phyloP scores from a whole-genome alignment of 92 coral and sea anemone species.

The Siderastrea radians region DNA sequence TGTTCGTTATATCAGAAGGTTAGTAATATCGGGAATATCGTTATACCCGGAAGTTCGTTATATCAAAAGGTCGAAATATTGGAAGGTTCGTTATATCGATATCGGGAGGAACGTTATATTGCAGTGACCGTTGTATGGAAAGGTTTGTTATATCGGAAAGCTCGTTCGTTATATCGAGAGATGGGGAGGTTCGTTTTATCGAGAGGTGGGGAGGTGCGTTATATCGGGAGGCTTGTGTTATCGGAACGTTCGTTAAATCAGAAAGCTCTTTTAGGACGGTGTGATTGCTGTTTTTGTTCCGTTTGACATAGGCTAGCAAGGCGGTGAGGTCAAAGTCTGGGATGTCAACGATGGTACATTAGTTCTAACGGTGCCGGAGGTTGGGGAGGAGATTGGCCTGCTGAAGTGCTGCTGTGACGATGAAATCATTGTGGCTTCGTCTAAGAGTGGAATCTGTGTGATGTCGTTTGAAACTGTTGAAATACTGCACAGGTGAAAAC shows the following conservation, averaged over 20 bases:
- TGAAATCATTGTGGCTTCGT: constrained; percentile 72
- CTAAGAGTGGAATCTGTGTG: constrained; percentile 73
- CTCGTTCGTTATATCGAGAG: too few relatives aligned
- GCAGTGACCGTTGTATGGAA: too few relatives aligned
- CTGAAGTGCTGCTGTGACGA: constrained; percentile 75
- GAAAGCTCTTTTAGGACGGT: too few relatives aligned
- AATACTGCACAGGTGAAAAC: constrained; percentile 67
- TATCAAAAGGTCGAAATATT: too few relatives aligned
- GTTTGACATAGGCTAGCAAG: constrained; percentile 70
- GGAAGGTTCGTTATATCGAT: too few relatives aligned
- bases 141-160: too few relatives aligned
- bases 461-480: constrained; percentile 87
- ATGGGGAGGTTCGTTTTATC: too few relatives aligned
- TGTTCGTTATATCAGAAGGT: too few relatives aligned
- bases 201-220: too few relatives aligned
- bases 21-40: too few relatives aligned
- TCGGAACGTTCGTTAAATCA: background rate
- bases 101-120: too few relatives aligned
- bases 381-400: constrained; percentile 75
- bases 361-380: constrained; percentile 72
- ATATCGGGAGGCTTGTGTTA: too few relatives aligned
- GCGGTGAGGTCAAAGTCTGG: constrained; percentile 83
- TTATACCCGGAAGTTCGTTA: background rate
- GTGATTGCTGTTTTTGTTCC: background rate
- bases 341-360: constrained; percentile 67